Base-by-base conservation (phyloP, 2,113 vertebrate genomes). In the Cyanoliseus patagonus region DNA sequence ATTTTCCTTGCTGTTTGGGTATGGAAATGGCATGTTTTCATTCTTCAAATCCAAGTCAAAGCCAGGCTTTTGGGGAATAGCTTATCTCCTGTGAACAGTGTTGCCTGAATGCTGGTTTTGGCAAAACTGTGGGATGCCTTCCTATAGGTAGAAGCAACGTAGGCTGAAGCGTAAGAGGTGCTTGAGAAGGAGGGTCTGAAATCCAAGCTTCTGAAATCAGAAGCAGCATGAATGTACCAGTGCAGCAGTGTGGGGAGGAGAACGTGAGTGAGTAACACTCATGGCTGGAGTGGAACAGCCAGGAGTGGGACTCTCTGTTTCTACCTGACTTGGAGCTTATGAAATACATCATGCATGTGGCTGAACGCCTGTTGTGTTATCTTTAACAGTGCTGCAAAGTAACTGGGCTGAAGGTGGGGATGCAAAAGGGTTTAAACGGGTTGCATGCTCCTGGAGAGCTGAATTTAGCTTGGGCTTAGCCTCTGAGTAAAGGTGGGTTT, bases 221-320 rank as follows among this genome's bases (percentile, higher is more conserved):
- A 27, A 75, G 24, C 3, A 35, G 42, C 6, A 10, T 51, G 47
- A 69, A 77, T 13, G 30, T 25, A 30, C 13, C 20, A 39, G 4
- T 30, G 51, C 25, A 73, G 66, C 23, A 42, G 2, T 53, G 17
- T 83, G 44, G 31, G 49, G 41, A 86, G 69, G 47, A 84, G 25
- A n/a, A 25, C 0, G 0, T 6, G 46, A 67, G 33, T 39, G 39
- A 16, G 1, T 78, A 28, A 16, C 1, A 1, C 20, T 72, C 2
- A 12, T 0, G 30, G 49, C n/a, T 68, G 62, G 41, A 78, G 42
- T 0, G 0, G 28, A 70, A 33, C 14, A 51, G 14, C 14, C 81
- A 51, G 31, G 30, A 66, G 6, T 1, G 3, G 35, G 47, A n/a
- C 17, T 47, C 33, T 24, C 3, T 75, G 12, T 79, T 90, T 47